Evolutionary conservation across 2,888 invertebrate species (phyloP).

Genomic region (Helleia helle): DNA sequence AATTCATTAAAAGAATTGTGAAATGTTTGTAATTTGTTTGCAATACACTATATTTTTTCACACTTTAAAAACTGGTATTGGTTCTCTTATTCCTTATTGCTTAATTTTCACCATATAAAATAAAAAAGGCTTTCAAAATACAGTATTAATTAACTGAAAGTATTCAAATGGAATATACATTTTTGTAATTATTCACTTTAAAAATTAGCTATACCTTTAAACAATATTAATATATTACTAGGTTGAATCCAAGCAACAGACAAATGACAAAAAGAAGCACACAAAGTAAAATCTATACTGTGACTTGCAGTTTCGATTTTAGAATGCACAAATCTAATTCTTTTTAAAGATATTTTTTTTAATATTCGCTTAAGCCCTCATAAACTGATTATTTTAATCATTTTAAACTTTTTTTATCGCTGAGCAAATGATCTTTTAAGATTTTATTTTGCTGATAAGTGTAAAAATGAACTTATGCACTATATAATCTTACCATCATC

Average conservation of each 20-base stretch:
- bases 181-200: no score
- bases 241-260: no score
- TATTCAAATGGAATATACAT: no score
- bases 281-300: constrained; percentile 8
- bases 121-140: neutral
- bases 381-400: constrained; percentile 12
- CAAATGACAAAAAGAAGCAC: no score
- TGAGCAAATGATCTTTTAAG: constrained; percentile 17
- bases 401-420: constrained; percentile 16
- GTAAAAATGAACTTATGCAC: constrained; percentile 4
- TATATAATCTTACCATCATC: constrained; percentile 29
- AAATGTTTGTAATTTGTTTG: no score
- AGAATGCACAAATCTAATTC: constrained; percentile 8
- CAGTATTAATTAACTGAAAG: no score
- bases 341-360: no score
- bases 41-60: no score
- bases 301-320: constrained; percentile 1
- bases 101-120: neutral
- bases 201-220: no score
- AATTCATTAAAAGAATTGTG: neutral
- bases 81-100: constrained; percentile 3
- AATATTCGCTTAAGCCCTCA: constrained; percentile 24
- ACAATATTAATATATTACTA: no score
- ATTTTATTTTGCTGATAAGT: constrained; percentile 6
- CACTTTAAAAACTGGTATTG: neutral